Percentiles rank a stretch among this genome's conserved stretches.
phyloP scores from a whole-genome alignment of 2,888 invertebrate species.

The Melinopterus prodromus region DNA sequence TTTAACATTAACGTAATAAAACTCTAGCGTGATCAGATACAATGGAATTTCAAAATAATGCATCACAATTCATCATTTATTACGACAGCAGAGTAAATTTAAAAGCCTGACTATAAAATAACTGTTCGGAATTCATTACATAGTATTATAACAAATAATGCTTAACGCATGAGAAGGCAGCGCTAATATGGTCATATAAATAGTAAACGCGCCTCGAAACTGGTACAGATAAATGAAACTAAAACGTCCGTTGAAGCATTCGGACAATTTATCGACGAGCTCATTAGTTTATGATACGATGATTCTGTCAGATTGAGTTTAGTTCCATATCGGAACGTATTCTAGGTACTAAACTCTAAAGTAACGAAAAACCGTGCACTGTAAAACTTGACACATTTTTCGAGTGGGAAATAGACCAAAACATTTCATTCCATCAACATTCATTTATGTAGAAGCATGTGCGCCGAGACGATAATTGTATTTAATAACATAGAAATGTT shows the following conservation, averaged over 20 bases:
- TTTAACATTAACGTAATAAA: no score
- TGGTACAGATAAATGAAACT: not conserved
- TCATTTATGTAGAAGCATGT: conserved; percentile 24
- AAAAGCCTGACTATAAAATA: not conserved
- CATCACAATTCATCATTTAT: not conserved
- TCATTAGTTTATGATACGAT: no score
- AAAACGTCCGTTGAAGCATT: not conserved
- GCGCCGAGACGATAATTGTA: conserved; percentile 27
- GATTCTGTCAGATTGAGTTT: no score
- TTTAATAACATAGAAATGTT: conserved; percentile 32
- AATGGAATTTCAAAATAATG: not conserved
- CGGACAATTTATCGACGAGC: no score
- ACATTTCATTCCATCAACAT: conserved; percentile 13
- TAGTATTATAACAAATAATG: not conserved
- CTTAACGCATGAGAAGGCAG: not conserved
- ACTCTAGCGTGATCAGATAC: no score
- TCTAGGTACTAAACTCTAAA: no score
- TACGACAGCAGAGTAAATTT: not conserved
- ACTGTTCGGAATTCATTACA: not conserved
- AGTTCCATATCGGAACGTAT: no score
- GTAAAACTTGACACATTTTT: not conserved
- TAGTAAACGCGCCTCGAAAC: not conserved
- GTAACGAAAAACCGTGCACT: not conserved
- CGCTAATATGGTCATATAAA: not conserved
- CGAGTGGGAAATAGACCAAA: not conserved